A percentile compares a stretch with the other conserved stretches of the same genome.
Conservation (phyloP, 2,113 vertebrate species). For the cattle (Bos taurus) region DNA sequence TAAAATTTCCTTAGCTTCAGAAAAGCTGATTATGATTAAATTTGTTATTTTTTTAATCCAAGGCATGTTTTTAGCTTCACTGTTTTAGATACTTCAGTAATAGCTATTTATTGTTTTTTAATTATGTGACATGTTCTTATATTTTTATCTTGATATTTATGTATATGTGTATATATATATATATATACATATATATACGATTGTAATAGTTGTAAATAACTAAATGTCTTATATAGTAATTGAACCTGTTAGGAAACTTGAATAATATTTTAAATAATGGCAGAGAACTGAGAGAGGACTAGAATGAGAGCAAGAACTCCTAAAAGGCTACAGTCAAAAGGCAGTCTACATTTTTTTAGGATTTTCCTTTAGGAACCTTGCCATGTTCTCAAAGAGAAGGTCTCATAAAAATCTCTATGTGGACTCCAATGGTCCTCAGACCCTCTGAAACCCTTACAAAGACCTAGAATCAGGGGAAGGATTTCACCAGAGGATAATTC, state of each 20-base stretch:
- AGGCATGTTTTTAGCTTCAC: background rate
- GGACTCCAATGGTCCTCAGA: rapidly evolving
- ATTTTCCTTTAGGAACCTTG: background rate
- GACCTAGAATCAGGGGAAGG: background rate
- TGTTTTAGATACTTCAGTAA: background rate
- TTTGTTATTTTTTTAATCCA: background rate
- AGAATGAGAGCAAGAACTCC: background rate
- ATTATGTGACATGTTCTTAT: background rate
- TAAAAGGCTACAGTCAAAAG: background rate
- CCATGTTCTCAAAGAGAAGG: background rate
- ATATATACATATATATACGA: rapidly evolving
- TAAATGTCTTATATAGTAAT: background rate
- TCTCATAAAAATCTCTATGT: background rate
- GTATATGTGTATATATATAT: rapidly evolving
- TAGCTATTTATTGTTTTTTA: background rate
- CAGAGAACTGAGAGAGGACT: background rate
- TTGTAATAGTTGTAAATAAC: background rate
- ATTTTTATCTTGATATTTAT: background rate
- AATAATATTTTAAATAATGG: background rate
- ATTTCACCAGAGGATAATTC: background rate
- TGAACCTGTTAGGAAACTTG: background rate
- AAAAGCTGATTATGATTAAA: background rate
- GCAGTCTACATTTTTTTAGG: background rate
- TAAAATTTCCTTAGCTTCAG: background rate
- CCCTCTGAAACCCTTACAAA: background rate